Conservation (phyloP, 2,797 vertebrate species). For the Bradypodion ventrale region DNA sequence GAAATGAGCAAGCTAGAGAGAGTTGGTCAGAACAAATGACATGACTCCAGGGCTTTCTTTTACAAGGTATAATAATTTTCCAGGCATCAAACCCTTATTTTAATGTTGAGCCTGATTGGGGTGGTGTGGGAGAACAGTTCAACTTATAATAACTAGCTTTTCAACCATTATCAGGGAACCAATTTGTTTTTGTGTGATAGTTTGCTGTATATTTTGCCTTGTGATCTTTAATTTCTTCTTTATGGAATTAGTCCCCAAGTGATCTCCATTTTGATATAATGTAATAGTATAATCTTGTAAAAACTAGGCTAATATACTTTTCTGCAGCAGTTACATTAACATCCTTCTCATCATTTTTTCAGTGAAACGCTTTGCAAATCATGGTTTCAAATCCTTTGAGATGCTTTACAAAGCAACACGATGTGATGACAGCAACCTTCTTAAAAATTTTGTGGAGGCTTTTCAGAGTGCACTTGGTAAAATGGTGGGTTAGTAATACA, state of each 20-base stretch:
- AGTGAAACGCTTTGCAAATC: constrained; percentile 96
- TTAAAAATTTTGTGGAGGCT: constrained; percentile 88
- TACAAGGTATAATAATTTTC: no score
- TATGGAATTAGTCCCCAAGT: not conserved
- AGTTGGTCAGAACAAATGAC: no score
- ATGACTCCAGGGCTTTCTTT: no score
- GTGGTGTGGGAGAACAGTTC: no score
- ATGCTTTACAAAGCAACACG: constrained; percentile 94
- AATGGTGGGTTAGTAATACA: constrained; percentile 82
- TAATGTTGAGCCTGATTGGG: no score
- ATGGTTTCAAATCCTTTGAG: constrained; percentile 97
- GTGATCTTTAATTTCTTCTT: not conserved
- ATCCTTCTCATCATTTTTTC: constrained; percentile 62
- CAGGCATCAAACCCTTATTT: no score
- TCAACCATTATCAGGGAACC: no score
- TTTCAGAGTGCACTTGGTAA: constrained; percentile 89
- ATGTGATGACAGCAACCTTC: constrained; percentile 87
- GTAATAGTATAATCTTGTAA: not conserved
- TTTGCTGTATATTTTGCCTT: no score
- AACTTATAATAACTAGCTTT: no score
- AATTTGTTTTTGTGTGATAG: no score
- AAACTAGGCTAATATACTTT: constrained; percentile 9
- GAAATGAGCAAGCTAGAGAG: no score
- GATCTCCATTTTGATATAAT: constrained; percentile 5
- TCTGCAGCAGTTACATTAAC: constrained; percentile 24